Evolutionary conservation across 1,140 invertebrate genomes (phyloP).

Genomic region (Heterodera carotae): DNA sequence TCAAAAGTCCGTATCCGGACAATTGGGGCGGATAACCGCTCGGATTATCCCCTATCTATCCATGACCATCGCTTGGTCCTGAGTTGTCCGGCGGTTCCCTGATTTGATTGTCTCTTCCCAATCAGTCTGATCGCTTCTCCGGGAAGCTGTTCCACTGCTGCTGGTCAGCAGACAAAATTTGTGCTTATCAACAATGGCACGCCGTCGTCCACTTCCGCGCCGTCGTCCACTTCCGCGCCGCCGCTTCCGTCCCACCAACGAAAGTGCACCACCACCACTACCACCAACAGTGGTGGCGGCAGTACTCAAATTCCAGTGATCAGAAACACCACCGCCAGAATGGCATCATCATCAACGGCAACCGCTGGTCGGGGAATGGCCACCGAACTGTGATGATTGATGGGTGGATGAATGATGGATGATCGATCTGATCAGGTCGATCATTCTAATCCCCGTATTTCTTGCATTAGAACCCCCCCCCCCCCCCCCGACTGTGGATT

Average conservation of each 20-base stretch:
- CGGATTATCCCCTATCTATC: too few relatives aligned
- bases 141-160: neutral
- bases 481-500: too few relatives aligned
- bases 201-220: neutral
- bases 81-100: too few relatives aligned
- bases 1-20: too few relatives aligned
- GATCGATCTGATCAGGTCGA: too few relatives aligned
- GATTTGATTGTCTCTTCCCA: too few relatives aligned
- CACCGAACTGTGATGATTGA: neutral
- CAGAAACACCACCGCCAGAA: neutral
- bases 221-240: neutral
- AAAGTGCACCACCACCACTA: constrained; percentile 13
- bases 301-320: constrained; percentile 14
- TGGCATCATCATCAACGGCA: neutral
- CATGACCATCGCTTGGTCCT: too few relatives aligned
- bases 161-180: neutral
- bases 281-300: too few relatives aligned
- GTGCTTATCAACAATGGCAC: neutral
- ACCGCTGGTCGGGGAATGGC: neutral
- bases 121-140: neutral
- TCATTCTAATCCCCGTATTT: too few relatives aligned
- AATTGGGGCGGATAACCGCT: too few relatives aligned
- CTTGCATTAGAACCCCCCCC: too few relatives aligned
- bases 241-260: neutral
- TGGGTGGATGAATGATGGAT: too few relatives aligned